Evolutionary conservation across 2,797 vertebrate species (phyloP), one percentile per base, ranked within the genome.

Genomic region (Toxotes lorentzi): DNA sequence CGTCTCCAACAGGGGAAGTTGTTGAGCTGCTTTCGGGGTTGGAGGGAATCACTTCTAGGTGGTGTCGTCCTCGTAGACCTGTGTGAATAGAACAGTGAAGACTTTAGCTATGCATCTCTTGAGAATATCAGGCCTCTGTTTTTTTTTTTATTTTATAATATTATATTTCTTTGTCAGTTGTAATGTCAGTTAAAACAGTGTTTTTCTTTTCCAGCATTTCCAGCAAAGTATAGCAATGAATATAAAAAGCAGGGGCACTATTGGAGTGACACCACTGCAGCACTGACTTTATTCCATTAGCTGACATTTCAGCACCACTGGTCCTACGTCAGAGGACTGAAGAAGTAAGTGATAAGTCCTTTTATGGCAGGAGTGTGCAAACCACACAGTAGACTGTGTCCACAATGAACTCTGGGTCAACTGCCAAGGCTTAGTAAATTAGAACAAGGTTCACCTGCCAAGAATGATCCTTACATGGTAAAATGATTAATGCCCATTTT

Each of bases 11-110:
- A 30, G 76, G 48, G 24, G 85, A 79, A 47, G 64, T 19, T 40
- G 62, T 13, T 9, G 78, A 78, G 70, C 45, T 76, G 38, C 74
- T 80, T 41, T 65, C 62, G 14, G 56, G 21, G 48, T 65, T 47
- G 47, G 82, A 82, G 27, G 83, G 38, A 43, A 85, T 73, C 0
- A 64, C 83, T 83, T 93, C 88, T 7, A 67, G 58, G 13, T 62
- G 68, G 21, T 85, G 72, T 84, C 72, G 72, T 84, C 72, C 89
- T 83, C 38, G 82, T 14, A 94, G 73, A 82, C 90, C 94, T 95
- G 62, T 5, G 40, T 66, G 45, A 75, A 84, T 6, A 69, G 17
- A 43, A 67, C 23, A 70, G 34, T 16, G 10, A 27, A 13, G 10
- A 50, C 40, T 70, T 78, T 48, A 76, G 43, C 4, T 47, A 57